Evolutionary conservation across 2,888 invertebrate genomes (phyloP).

Genomic region (Mythimna pallens): DNA sequence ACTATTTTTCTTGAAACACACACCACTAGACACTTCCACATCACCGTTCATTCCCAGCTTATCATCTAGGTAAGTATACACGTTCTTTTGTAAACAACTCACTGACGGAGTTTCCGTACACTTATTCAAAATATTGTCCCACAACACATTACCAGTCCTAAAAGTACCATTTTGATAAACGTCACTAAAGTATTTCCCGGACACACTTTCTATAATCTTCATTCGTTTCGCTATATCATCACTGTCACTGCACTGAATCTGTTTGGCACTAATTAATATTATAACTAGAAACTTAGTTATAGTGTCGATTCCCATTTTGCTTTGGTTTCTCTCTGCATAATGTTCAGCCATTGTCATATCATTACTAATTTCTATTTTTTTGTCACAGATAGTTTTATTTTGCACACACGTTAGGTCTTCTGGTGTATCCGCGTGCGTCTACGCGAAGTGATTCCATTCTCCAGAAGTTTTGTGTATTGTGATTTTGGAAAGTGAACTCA

Average conservation of each 20-base stretch:
- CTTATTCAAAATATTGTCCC: constrained; percentile 94
- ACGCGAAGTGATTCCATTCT: constrained; percentile 76
- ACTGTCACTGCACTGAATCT: constrained; percentile 72
- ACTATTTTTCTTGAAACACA: constrained; percentile 92
- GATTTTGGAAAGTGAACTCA: constrained; percentile 72
- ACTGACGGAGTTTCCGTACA: constrained; percentile 92
- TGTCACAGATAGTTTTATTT: constrained; percentile 39
- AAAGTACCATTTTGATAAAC: constrained; percentile 87
- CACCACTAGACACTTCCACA: constrained; percentile 92
- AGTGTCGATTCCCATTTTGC: constrained; percentile 68
- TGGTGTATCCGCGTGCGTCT: constrained; percentile 47
- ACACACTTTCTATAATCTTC: constrained; percentile 79
- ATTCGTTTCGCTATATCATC: constrained; percentile 78
- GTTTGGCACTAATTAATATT: constrained; percentile 71
- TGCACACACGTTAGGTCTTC: constrained; percentile 41
- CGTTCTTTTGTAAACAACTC: constrained; percentile 94
- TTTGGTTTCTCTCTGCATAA: constrained; percentile 53
- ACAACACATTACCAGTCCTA: constrained; percentile 92
- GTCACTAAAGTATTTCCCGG: constrained; percentile 82
- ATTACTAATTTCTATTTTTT: constrained; percentile 69
- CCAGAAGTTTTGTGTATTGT: constrained; percentile 62
- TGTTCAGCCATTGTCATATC: constrained; percentile 78
- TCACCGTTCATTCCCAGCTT: constrained; percentile 92
- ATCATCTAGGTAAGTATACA: constrained; percentile 93
- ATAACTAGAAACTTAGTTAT: constrained; percentile 75